Evolutionary conservation across 2,113 vertebrate species (phyloP).

Genomic region (Cairina moschata): DNA sequence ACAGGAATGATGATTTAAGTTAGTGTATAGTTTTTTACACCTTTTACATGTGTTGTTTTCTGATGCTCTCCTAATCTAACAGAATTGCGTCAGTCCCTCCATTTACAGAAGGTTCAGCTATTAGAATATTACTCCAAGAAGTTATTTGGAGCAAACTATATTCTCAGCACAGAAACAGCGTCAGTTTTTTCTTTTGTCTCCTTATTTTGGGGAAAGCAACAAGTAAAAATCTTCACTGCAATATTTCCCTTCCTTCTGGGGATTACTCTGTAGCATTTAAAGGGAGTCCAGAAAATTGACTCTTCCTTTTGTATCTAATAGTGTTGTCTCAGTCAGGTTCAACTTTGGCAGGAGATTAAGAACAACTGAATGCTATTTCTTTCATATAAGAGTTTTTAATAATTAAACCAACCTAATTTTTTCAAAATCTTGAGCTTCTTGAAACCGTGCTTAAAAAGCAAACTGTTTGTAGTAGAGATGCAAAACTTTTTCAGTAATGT

Average conservation of each 20-base stretch:
- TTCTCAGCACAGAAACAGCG: background rate
- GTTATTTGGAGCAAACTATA: background rate
- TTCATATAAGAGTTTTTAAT: background rate
- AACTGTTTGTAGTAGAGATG: background rate
- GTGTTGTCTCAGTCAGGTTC: background rate
- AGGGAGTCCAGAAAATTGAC: background rate
- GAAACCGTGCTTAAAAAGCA: background rate
- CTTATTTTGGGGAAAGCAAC: background rate
- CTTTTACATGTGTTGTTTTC: background rate
- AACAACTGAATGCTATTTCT: background rate
- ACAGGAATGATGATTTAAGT: background rate
- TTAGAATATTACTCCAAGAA: background rate
- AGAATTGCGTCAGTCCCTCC: background rate
- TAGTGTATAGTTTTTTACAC: background rate
- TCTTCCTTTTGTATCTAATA: background rate
- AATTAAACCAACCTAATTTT: background rate
- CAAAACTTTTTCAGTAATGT: background rate
- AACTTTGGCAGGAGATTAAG: background rate
- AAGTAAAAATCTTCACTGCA: background rate
- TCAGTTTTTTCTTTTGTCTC: background rate
- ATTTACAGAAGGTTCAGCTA: background rate
- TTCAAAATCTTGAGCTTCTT: background rate
- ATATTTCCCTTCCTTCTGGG: background rate
- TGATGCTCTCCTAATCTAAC: background rate
- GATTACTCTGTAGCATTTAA: background rate